Conservation (phyloP, 23 tunicate genomes). For the Trididemnum clinides region DNA sequence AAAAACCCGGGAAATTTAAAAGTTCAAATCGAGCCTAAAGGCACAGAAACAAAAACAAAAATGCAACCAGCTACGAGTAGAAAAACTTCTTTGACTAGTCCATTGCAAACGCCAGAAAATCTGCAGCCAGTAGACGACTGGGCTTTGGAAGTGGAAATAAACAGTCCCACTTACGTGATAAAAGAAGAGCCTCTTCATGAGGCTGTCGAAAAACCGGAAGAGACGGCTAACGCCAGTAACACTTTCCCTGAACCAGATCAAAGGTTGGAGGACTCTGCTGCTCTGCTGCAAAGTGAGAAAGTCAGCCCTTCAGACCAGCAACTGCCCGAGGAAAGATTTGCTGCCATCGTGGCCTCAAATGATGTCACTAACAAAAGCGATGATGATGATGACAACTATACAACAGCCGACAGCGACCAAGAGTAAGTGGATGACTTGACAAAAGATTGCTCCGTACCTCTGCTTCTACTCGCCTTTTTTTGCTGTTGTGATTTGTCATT, state of each 20-base stretch:
- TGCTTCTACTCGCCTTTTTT: no score
- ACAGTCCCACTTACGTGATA: constrained; percentile 54
- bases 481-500: no score
- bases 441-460: no score
- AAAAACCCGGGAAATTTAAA: constrained; percentile 17
- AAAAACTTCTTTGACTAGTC: constrained; percentile 39
- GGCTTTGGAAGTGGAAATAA: constrained; percentile 86
- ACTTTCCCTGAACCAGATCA: not conserved
- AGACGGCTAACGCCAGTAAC: not conserved
- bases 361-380: not conserved
- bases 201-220: not conserved
- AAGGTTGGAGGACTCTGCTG: not conserved
- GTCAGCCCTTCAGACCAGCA: not conserved
- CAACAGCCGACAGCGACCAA: constrained; percentile 11
- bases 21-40: constrained; percentile 6
- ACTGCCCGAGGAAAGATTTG: not conserved
- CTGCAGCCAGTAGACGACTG: constrained; percentile 71
- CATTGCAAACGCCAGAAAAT: constrained; percentile 79
- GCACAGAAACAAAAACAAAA: not conserved
- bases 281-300: not conserved
- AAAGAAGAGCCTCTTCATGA: not conserved
- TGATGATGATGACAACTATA: constrained; percentile 27
- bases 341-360: not conserved
- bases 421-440: no score
- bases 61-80: not conserved